phyloP scores from a whole-genome alignment of 2,888 invertebrate species.

The Parnassius glacialis region DNA sequence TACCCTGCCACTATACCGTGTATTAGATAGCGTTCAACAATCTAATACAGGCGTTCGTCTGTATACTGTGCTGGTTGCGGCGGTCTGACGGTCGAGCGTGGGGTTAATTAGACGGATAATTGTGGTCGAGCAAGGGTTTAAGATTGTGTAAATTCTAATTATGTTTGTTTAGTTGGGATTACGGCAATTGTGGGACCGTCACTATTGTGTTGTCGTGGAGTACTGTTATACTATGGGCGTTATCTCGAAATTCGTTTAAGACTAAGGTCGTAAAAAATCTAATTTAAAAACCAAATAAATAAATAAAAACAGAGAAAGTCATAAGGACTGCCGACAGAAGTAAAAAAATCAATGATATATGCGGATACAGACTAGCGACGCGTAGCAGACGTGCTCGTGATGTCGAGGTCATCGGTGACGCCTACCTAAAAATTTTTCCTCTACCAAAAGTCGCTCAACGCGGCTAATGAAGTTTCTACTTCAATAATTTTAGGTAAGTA shows the following conservation, averaged over 20 bases:
- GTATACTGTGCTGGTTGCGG: neutral
- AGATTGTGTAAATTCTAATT: constrained; percentile 26
- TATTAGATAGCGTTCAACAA: neutral
- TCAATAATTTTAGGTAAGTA: no score
- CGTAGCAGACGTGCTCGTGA: no score
- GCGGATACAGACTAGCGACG: no score
- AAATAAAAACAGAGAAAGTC: no score
- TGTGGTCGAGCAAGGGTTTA: constrained; percentile 38
- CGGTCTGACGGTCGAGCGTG: constrained; percentile 18
- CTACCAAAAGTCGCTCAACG: no score
- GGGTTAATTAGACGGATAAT: constrained; percentile 44
- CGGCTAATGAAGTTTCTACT: no score
- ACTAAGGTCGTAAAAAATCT: neutral
- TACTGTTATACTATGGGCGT: neutral
- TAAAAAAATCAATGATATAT: no score
- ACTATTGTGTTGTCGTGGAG: neutral
- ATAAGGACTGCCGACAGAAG: no score
- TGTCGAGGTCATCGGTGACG: no score
- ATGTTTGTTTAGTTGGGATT: constrained; percentile 6
- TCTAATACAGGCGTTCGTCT: neutral
- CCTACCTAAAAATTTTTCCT: no score
- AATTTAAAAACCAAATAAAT: no score
- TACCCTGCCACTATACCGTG: no score
- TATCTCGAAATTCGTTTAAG: neutral
- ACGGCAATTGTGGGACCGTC: neutral